Percentiles rank a stretch among this genome's conserved stretches.
These are phyloP conservation scores for Nasonovia ribisnigri DNA, from an alignment of 2,888 invertebrate genomes.

Conservation along the genomic window DNA sequence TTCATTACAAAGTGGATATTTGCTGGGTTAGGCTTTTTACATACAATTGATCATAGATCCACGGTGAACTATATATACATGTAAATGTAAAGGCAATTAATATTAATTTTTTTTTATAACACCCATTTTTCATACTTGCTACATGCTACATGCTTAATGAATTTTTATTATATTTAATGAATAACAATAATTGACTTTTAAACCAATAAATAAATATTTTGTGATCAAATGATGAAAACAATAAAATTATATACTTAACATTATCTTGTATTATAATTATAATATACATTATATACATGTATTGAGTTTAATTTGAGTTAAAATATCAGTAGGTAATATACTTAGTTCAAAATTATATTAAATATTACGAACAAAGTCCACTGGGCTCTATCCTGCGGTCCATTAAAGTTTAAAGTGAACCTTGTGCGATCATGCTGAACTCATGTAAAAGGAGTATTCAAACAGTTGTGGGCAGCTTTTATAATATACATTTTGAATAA, in stretches of 20 bases:
- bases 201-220: not conserved
- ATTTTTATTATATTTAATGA: not conserved
- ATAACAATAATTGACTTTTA: not conserved
- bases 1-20: too few relatives aligned
- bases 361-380: not conserved
- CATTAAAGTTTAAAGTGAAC: not conserved
- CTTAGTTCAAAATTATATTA: not conserved
- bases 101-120: too few relatives aligned
- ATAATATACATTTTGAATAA: too few relatives aligned
- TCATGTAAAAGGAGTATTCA: not conserved
- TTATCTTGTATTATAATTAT: too few relatives aligned
- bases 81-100: too few relatives aligned
- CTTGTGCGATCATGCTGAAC: not conserved
- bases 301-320: not conserved
- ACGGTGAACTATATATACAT: too few relatives aligned
- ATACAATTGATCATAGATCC: too few relatives aligned
- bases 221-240: not conserved
- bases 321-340: constrained; percentile 1
- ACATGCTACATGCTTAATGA: too few relatives aligned
- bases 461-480: not conserved
- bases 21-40: too few relatives aligned
- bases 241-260: not conserved
- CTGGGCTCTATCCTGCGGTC: not conserved
- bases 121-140: too few relatives aligned
- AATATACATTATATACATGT: too few relatives aligned